Percentiles rank a stretch among this genome's conserved stretches.
phyloP scores from a whole-genome alignment of 2,113 vertebrate species.

The Dasypus novemcinctus region DNA sequence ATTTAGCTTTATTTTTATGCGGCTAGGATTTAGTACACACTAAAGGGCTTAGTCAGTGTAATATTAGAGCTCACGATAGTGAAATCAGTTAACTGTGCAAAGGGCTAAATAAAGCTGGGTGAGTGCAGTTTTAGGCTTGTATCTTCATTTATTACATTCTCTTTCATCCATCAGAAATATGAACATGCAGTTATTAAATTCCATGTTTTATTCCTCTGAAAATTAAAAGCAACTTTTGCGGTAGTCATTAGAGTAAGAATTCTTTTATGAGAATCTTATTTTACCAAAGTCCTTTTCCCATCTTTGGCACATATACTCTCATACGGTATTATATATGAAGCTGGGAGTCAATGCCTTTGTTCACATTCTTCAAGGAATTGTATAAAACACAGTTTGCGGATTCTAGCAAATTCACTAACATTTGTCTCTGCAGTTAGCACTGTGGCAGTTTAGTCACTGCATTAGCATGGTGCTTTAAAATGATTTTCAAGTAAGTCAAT shows the following conservation, averaged over 20 bases:
- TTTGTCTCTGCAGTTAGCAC: slow-evolving; percentile 67
- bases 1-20: slow-evolving; percentile 65
- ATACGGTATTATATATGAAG: slow-evolving; percentile 52
- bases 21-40: slow-evolving; percentile 41
- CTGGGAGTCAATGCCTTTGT: background rate
- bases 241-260: slow-evolving; percentile 1
- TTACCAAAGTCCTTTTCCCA: slow-evolving; percentile 32
- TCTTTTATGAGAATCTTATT: slow-evolving; percentile 57
- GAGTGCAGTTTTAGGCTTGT: slow-evolving; percentile 39
- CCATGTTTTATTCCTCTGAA: background rate
- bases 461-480: slow-evolving; percentile 69
- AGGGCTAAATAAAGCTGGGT: slow-evolving; percentile 41
- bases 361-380: slow-evolving; percentile 63
- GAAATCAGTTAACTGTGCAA: slow-evolving; percentile 61
- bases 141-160: slow-evolving; percentile 39
- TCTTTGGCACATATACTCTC: slow-evolving; percentile 31
- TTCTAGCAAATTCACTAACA: slow-evolving; percentile 70
- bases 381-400: slow-evolving; percentile 39
- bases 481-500: slow-evolving; percentile 70
- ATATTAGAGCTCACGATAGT: slow-evolving; percentile 57
- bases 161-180: slow-evolving; percentile 36
- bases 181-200: slow-evolving; percentile 72
- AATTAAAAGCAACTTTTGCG: slow-evolving; percentile 69
- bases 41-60: slow-evolving; percentile 65
- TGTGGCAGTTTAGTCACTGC: slow-evolving; percentile 54